These are phyloP conservation scores for Chaetodon auriga DNA, from an alignment of 2,113 vertebrate species.

Conservation along the genomic window DNA sequence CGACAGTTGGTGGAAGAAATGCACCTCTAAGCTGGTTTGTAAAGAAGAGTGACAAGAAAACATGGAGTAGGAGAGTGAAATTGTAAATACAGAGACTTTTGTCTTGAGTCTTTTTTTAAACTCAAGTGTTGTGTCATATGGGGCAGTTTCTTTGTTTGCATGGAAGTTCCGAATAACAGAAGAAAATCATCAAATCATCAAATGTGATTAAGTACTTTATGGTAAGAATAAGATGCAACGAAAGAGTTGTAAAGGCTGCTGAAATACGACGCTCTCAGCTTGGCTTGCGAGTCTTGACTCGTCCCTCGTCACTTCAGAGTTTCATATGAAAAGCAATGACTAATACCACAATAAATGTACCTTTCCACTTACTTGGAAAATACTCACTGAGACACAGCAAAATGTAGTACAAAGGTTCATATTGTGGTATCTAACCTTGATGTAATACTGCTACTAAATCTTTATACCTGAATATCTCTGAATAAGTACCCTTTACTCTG, in stretches of 20 bases:
- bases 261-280: conserved; percentile 33
- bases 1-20: too few species aligned
- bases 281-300: conserved; percentile 49
- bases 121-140: too few species aligned
- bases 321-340: conserved; percentile 39
- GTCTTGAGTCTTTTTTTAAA: too few species aligned
- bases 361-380: conserved; percentile 25
- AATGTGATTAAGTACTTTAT: too few species aligned
- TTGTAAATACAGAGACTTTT: too few species aligned
- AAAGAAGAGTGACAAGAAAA: too few species aligned
- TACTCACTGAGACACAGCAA: conserved; percentile 14
- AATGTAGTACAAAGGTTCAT: not conserved
- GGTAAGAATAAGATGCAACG: not conserved
- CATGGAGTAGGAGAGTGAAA: too few species aligned
- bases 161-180: too few species aligned
- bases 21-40: too few species aligned
- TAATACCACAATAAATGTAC: conserved; percentile 21
- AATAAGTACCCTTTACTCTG: conserved; percentile 19
- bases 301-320: conserved; percentile 34
- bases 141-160: too few species aligned
- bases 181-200: too few species aligned
- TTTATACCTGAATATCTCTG: not conserved
- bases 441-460: not conserved
- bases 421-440: not conserved
- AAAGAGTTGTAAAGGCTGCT: conserved; percentile 8